Base-by-base conservation (phyloP, 2,888 invertebrate species). In the Callosobruchus maculatus region DNA sequence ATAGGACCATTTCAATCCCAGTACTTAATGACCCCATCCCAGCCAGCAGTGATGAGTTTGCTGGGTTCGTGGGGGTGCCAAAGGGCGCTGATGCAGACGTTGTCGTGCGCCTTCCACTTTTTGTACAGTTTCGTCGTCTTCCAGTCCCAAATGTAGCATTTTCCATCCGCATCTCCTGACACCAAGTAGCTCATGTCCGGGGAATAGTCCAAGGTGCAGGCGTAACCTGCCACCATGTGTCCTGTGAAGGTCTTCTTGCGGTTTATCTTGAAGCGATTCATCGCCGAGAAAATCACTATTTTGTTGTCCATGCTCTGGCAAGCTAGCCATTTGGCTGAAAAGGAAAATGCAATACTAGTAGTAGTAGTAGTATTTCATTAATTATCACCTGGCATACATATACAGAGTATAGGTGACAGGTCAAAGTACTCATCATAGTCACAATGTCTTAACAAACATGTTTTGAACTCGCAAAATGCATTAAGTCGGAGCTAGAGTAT, bases 51-150 rank as follows among this genome's bases (percentile, higher is more conserved):
- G n/a, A 96, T 95, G 73, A 99, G 90, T 86, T 97, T 95, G 84
- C 98, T 98, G 1, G 98, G 95, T 87, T 99, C 99, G 85, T 99
- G 99, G 0, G 99, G 99, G 89, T 99, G 99, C 99, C 99, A 99
- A 20, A 99, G 89, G 0, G 94, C 92, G 20, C 93, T 92, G 77
- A 98, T 98, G 85, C 99, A 99, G 20, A 99, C 98, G 76, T 96
- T 96, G 81, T 99, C 98, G 86, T 99, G 99, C 0, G 99, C 99
- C 87, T 99, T 98, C 96, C 99, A 99, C 86, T 98, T 98, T 87
- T 96, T 97, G 88, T 96, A 97, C 77, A 99, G 89, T 88, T 98
- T 98, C 78, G 99, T 99, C 0, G 98, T 97, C 86, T 99, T 99
- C 99, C 99, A 99, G 85, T 99, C 99, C 99, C 99, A 99, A 70